Evolutionary conservation across 2,888 invertebrate species (phyloP).

Genomic region (Sympetrum striolatum): DNA sequence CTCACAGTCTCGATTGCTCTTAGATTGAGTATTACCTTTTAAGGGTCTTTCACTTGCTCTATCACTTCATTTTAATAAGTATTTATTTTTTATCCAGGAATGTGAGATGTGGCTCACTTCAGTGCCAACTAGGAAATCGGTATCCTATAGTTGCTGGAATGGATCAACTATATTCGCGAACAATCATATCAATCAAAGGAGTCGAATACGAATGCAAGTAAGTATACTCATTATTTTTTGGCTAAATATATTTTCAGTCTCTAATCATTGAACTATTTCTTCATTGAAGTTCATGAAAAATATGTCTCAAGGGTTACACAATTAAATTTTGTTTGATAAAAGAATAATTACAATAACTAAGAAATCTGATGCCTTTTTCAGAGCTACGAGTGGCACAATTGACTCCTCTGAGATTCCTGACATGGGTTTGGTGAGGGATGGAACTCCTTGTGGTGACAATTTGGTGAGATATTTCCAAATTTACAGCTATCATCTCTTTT

Average conservation of each 20-base stretch:
- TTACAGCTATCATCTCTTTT: background rate
- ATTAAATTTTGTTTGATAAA: background rate
- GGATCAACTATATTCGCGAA: constrained; percentile 84
- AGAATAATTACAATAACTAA: background rate
- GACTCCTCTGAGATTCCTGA: constrained; percentile 71
- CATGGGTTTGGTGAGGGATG: constrained; percentile 91
- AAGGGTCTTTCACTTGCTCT: no score
- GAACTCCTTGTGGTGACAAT: constrained; percentile 92
- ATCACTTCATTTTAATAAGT: background rate
- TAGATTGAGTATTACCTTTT: no score
- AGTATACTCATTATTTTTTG: constrained; percentile 59
- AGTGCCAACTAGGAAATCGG: constrained; percentile 88
- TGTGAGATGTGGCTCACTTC: constrained; percentile 91
- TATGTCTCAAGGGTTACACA: background rate
- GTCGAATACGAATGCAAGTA: constrained; percentile 96
- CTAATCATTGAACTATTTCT: background rate
- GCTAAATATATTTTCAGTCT: background rate
- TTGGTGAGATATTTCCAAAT: constrained; percentile 62
- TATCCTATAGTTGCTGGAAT: constrained; percentile 80
- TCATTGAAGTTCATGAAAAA: background rate
- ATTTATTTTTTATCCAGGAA: constrained; percentile 67
- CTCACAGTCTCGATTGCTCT: no score
- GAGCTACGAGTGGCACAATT: constrained; percentile 76
- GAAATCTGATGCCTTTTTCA: constrained; percentile 55
- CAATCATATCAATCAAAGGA: constrained; percentile 87